These are phyloP conservation scores for Oncopeltus fasciatus DNA, from an alignment of 1,140 invertebrate species.

Conservation along the genomic window DNA sequence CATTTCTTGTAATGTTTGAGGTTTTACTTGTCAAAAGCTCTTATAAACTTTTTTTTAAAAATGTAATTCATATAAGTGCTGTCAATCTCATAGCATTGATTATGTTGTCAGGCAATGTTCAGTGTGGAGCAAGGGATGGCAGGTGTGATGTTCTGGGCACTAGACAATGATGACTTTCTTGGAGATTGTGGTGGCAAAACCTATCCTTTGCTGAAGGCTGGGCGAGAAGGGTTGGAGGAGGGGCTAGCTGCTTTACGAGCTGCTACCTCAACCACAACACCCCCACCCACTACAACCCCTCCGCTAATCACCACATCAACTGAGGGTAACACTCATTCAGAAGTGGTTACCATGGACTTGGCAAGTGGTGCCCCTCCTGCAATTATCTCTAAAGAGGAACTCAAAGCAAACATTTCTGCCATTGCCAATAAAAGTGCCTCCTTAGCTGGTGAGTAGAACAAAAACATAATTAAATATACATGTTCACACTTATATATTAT, in stretches of 20 bases:
- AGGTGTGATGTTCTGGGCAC: slow-evolving; percentile 56
- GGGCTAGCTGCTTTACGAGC: background rate
- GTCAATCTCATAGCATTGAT: no score
- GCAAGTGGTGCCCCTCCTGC: background rate
- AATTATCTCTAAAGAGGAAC: background rate
- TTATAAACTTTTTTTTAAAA: no score
- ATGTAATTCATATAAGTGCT: no score
- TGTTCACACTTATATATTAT: no score
- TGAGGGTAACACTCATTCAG: background rate
- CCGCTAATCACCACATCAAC: no score
- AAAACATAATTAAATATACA: no score
- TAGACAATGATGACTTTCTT: slow-evolving; percentile 58
- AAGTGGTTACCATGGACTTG: background rate
- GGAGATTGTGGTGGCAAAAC: slow-evolving; percentile 37
- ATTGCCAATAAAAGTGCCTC: background rate
- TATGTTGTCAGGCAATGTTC: slow-evolving; percentile 33
- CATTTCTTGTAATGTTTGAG: background rate
- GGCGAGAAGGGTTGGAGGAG: slow-evolving; percentile 4
- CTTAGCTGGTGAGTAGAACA: background rate
- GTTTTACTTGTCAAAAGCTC: no score
- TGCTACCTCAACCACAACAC: background rate
- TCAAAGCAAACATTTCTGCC: background rate
- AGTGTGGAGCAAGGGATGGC: slow-evolving; percentile 36
- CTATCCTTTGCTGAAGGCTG: slow-evolving; percentile 29
- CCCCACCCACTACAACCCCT: background rate